A percentile compares a stretch with the other conserved stretches of the same genome.
Evolutionary conservation across 2,888 invertebrate genomes (phyloP).

Genomic region (Ferrisia virgata): DNA sequence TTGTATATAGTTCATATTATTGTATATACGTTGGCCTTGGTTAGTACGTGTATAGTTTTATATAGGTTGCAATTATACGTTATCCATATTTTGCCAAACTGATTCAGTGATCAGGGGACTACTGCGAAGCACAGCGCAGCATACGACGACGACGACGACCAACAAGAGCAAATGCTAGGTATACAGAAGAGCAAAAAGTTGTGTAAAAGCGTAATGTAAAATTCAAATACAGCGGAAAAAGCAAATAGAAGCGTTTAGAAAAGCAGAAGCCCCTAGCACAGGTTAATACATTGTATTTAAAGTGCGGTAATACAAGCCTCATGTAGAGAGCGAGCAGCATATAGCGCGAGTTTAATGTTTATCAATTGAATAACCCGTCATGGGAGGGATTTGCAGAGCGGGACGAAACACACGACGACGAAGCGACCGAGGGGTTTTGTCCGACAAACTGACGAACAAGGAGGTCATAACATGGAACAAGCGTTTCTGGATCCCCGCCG

Average conservation of each 20-base stretch:
- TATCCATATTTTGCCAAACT: background rate
- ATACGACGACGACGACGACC: too few relatives aligned
- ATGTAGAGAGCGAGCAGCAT: background rate
- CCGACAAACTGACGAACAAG: constrained; percentile 48
- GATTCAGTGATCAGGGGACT: too few relatives aligned
- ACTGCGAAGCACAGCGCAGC: too few relatives aligned
- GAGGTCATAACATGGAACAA: constrained; percentile 47
- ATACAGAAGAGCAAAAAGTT: background rate
- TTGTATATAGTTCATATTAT: background rate
- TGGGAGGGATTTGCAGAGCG: constrained; percentile 15
- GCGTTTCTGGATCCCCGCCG: constrained; percentile 47
- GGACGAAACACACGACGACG: background rate
- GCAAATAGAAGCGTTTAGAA: constrained; percentile 28
- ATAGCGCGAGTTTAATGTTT: constrained; percentile 26
- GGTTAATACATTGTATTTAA: constrained; percentile 27
- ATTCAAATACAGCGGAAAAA: constrained; percentile 24
- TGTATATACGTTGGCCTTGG: too few relatives aligned
- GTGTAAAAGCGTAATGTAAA: constrained; percentile 18
- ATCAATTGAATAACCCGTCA: constrained; percentile 25
- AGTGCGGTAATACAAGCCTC: constrained; percentile 24
- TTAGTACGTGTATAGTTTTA: too few relatives aligned
- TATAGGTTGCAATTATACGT: constrained; percentile 8
- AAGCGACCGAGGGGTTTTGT: constrained; percentile 39
- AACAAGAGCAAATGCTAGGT: too few relatives aligned
- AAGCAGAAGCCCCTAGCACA: constrained; percentile 22